These are phyloP conservation scores for Embiotoca jacksoni DNA, from an alignment of 2,113 vertebrate genomes.

Conservation along the genomic window DNA sequence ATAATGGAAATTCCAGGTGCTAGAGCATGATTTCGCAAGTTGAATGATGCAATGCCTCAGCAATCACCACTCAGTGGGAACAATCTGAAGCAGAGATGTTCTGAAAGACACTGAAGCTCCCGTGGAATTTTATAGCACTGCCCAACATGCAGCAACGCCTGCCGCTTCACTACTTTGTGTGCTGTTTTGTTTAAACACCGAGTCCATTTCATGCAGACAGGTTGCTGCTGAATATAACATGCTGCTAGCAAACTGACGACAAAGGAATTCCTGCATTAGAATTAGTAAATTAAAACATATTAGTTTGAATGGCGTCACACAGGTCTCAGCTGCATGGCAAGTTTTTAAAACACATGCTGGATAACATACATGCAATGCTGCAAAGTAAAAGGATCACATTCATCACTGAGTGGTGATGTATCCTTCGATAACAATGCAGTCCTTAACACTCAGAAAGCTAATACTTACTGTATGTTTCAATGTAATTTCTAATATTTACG, in stretches of 20 bases:
- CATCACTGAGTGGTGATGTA: constrained; percentile 7
- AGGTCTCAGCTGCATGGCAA: constrained; percentile 48
- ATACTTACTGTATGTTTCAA: neutral
- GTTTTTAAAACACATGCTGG: constrained; percentile 63
- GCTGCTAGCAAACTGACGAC: constrained; percentile 58
- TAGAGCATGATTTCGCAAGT: constrained; percentile 21
- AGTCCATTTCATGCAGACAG: constrained; percentile 61
- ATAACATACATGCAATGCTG: constrained; percentile 64
- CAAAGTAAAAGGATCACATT: constrained; percentile 35
- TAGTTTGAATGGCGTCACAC: constrained; percentile 47
- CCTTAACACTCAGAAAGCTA: constrained; percentile 16
- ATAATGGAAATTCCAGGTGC: constrained; percentile 51
- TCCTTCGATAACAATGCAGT: constrained; percentile 22
- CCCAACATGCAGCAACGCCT: constrained; percentile 47
- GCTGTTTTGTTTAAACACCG: constrained; percentile 11
- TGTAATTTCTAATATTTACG: neutral
- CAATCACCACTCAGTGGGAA: constrained; percentile 14
- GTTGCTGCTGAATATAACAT: constrained; percentile 54
- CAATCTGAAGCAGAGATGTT: constrained; percentile 21
- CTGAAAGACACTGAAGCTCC: constrained; percentile 11
- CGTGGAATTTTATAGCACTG: constrained; percentile 34
- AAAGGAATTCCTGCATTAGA: constrained; percentile 22
- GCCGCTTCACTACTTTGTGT: neutral
- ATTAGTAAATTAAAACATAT: constrained; percentile 33
- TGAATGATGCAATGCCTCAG: constrained; percentile 14